Base-by-base conservation (phyloP, 2,113 vertebrate species). In the Labeo rohita region DNA sequence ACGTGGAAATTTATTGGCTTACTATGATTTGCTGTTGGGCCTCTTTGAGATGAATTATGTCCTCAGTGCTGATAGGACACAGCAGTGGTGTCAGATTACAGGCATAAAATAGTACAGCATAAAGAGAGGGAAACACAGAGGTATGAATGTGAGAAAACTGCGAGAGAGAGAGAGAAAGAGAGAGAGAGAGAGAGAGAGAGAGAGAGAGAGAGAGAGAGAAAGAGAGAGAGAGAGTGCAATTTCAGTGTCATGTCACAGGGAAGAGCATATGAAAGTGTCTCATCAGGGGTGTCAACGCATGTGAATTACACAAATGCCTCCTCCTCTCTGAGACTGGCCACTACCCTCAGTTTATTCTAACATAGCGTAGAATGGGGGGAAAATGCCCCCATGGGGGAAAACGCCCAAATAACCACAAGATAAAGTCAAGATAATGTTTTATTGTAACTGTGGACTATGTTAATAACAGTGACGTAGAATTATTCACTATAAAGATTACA, bases 41-140 rank as follows among this genome's bases (percentile, higher is more conserved):
- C 15, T 70, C 34, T 70, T 70, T 70, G 34, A 70, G 66, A 36
- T 70, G 66, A 70, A 70, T 70, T 39, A 39, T 70, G 65, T 18
- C 13, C 34, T 39, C 34, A 13, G 66, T 3, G 34, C 15, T 39
- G 34, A 36, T 9, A 61, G 56, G 18, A 63, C 59, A 61, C 21
- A 61, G 59, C 36, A 68, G 12, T 13, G 7, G 12, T 36, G 12
- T 66, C 23, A 15, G 28, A 65, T 54, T 65, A 28, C 4, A 66
- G 12, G 4, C 63, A 15, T 66, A 66, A 66, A 66, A 23, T 34
- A 52, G 50, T 52, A 13, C 15, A 54, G 52, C 5, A 54, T 16
- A 36, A 15, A 66, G 12, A 1, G 13, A 36, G 28, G 63, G 11
- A 13, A 66, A 34, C 63, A 66, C 4, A 11, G 63, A 34, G 11